Evolutionary conservation across 2,113 vertebrate species (phyloP), one percentile per base, ranked within the genome.

Genomic region (Tamias sibiricus): DNA sequence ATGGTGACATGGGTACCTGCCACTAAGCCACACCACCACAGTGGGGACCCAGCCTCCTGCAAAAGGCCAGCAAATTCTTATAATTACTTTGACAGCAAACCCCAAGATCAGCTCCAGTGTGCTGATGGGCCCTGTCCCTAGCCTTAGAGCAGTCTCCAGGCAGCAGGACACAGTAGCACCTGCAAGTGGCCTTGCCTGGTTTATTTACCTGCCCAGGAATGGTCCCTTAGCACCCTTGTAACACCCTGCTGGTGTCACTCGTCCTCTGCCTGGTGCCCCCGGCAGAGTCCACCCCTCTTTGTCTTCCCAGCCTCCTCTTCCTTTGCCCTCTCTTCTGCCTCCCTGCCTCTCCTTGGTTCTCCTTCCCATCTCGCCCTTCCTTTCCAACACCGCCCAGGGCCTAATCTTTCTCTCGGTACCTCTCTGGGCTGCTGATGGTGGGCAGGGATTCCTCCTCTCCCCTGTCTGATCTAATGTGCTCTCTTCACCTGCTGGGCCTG

Each of bases 101-200:
- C 44, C 77, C 9, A 42, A 95, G 40, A 37, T 37, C 24, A 71
- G n/a, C n/a, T 37, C 79, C 71, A 35, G 4, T 0, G 4, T 42
- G 26, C 0, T 4, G 62, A 24, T 0, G 11, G 59, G 17, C 4
- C 4, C n/a, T 4, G 28, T 57, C n/a, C 17, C 11, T 8, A 64
- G 26, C 20, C 57, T 30, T 30, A 4, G 20, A 62, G 24, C 14
- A 30, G 12, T 30, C 32, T 59, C 75, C 26, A 20, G 47, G 72
- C 30, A 74, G 30, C 95, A 42, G 0, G 66, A 8, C 7, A 64
- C n/a, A 6, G 24, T 0, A 14, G 84, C 32, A 2, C 40, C 22
- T 49, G 59, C 35, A 24, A 1, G 37, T n/a, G 57, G 5, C 26
- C 44, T 24, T 13, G 26, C 52, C 40, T 30, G 5, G 1, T 28